Evolutionary conservation across 2,113 vertebrate genomes (phyloP).

Genomic region (Castor canadensis): DNA sequence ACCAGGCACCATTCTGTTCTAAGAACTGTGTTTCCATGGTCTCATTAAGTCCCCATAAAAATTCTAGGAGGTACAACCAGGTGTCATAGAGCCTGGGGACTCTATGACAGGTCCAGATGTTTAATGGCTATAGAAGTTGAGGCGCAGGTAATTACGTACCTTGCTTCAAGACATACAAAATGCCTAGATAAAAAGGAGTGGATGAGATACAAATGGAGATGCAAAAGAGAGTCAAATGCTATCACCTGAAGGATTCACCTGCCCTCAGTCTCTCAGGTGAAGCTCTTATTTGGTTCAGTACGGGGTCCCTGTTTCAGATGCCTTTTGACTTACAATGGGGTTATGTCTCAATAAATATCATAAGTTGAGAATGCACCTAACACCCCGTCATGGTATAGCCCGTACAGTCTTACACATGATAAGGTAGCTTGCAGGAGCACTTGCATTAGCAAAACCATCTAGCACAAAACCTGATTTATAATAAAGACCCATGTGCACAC

Average conservation of each 20-base stretch:
- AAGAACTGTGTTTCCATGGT: background rate
- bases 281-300: background rate
- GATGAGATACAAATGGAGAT: background rate
- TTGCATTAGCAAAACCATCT: background rate
- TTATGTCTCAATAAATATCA: background rate
- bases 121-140: background rate
- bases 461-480: background rate
- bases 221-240: background rate
- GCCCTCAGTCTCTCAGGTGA: background rate
- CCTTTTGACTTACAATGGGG: background rate
- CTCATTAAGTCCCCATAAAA: background rate
- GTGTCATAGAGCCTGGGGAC: background rate
- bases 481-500: background rate
- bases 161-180: background rate
- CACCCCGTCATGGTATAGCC: no score
- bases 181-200: background rate
- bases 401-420: background rate
- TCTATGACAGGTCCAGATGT: background rate
- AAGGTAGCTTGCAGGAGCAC: background rate
- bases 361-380: background rate
- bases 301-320: background rate
- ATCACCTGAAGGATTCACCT: background rate
- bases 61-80: background rate
- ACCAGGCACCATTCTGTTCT: background rate
- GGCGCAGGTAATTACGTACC: background rate